These are phyloP conservation scores for Glyphotaelius pellucidus DNA, from an alignment of 2,888 invertebrate species.

Conservation along the genomic window DNA sequence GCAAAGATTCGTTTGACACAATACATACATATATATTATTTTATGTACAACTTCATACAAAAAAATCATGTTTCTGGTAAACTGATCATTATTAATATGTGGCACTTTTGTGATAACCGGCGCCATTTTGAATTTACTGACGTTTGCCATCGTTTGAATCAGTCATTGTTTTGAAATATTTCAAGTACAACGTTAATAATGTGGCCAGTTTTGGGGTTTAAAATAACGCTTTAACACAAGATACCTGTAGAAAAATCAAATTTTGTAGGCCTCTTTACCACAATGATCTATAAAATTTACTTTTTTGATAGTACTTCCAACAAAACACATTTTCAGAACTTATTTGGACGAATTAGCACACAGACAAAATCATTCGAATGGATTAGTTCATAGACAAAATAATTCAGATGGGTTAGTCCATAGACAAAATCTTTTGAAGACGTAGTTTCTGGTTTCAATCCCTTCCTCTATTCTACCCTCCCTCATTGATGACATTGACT, in stretches of 20 bases:
- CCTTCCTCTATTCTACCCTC: background rate
- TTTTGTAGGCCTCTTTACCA: background rate
- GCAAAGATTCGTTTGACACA: conserved; percentile 56
- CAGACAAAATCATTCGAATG: no score
- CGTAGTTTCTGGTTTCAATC: background rate
- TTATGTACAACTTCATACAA: background rate
- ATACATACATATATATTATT: background rate
- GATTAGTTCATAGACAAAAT: background rate
- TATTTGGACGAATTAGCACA: background rate
- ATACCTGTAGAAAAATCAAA: background rate
- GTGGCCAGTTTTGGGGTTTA: background rate
- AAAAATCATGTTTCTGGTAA: background rate
- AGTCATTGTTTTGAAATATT: background rate
- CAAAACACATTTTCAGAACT: background rate
- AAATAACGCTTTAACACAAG: background rate
- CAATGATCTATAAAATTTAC: background rate
- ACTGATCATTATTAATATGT: background rate
- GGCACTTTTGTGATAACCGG: background rate
- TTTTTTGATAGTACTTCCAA: background rate
- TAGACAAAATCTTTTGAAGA: background rate
- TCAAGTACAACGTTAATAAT: background rate
- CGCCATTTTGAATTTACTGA: background rate
- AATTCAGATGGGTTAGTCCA: background rate
- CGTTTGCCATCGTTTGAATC: background rate
- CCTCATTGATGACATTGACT: background rate